Evolutionary conservation across 2,113 vertebrate species (phyloP).

Genomic region (Ptychochromis oligacanthus): DNA sequence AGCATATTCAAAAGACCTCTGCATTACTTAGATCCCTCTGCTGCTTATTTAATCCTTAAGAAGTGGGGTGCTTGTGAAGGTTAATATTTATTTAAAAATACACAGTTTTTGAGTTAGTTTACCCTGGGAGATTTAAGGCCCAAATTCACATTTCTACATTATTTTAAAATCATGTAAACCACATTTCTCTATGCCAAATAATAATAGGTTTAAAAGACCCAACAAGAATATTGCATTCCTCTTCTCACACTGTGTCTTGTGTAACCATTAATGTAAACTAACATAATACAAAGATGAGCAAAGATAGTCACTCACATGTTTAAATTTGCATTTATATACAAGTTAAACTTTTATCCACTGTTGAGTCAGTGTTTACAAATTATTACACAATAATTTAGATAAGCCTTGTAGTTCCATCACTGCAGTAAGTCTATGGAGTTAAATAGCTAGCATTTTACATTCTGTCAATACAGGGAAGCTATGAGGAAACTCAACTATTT

Average conservation of each 20-base stretch:
- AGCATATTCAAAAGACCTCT: neutral
- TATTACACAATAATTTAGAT: conserved; percentile 11
- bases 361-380: neutral
- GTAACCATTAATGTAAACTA: neutral
- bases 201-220: too few relatives aligned
- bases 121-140: neutral
- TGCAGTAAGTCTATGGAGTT: neutral
- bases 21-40: neutral
- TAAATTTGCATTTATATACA: neutral
- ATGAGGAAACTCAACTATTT: neutral
- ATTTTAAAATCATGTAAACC: neutral
- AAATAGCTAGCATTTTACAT: conserved; percentile 20
- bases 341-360: neutral
- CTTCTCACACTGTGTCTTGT: neutral
- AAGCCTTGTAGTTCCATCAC: neutral
- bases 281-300: neutral
- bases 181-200: neutral
- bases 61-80: neutral
- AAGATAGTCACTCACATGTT: neutral
- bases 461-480: neutral
- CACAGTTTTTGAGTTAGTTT: neutral
- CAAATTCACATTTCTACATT: neutral
- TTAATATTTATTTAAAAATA: neutral
- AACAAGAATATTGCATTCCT: neutral
- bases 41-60: neutral